phyloP scores from a whole-genome alignment of 2,888 invertebrate genomes.

The Brenthis ino region DNA sequence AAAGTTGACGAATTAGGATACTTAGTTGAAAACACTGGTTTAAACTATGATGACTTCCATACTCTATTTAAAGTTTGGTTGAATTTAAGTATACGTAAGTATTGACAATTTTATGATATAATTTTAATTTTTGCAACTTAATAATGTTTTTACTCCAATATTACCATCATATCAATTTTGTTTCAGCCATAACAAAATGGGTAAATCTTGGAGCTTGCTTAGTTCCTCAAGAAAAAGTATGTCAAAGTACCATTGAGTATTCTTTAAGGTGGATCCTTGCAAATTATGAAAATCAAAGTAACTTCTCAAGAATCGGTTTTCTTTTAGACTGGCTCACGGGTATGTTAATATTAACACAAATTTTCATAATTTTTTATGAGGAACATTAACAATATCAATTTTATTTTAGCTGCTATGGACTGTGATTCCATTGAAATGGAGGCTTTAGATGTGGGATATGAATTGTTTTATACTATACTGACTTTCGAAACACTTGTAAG shows the following conservation, averaged over 20 bases:
- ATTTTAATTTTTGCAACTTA: neutral
- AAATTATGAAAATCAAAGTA: constrained; percentile 56
- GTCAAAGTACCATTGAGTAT: constrained; percentile 63
- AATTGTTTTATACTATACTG: constrained; percentile 67
- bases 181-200: constrained; percentile 74
- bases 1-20: constrained; percentile 67
- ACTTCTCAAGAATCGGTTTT: constrained; percentile 61
- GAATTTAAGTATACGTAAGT: constrained; percentile 76
- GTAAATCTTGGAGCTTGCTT: constrained; percentile 65
- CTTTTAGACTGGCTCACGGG: constrained; percentile 76
- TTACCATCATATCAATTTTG: neutral
- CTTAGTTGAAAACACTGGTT: constrained; percentile 59
- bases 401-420: constrained; percentile 70
- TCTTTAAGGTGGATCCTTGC: constrained; percentile 70
- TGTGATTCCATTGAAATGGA: constrained; percentile 63
- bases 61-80: constrained; percentile 75
- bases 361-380: neutral
- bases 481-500: constrained; percentile 69
- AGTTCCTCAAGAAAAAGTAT: constrained; percentile 62
- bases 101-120: neutral
- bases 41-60: constrained; percentile 67
- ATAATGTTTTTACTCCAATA: neutral
- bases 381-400: neutral
- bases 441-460: constrained; percentile 69
- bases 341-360: constrained; percentile 38